Conservation (phyloP, 2,888 invertebrate genomes). For the Ganaspis brasiliensis region DNA sequence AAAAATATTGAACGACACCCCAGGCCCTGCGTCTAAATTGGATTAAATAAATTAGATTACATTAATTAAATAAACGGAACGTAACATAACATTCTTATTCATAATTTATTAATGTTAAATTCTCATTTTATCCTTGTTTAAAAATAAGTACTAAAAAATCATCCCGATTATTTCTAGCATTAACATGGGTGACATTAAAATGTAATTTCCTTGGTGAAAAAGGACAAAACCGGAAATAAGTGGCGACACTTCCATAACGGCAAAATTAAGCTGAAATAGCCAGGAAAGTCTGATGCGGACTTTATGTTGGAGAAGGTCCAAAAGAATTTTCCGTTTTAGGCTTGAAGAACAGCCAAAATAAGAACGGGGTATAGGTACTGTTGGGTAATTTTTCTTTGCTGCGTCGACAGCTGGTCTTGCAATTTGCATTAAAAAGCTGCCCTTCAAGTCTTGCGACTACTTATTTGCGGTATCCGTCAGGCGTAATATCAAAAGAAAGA, state of each 20-base stretch:
- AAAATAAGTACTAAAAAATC: no score
- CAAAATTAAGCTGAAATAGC: slow-evolving; percentile 18
- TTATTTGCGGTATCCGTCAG: slow-evolving; percentile 39
- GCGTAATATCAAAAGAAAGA: slow-evolving; percentile 31
- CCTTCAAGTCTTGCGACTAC: slow-evolving; percentile 44
- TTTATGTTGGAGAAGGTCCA: slow-evolving; percentile 46
- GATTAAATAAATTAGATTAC: no score
- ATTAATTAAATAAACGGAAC: no score
- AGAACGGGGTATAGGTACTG: neutral
- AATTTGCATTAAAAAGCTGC: slow-evolving; percentile 67
- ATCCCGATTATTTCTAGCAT: neutral
- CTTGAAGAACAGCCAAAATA: slow-evolving; percentile 34
- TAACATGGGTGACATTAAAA: neutral
- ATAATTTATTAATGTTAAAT: no score
- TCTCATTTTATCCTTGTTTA: no score
- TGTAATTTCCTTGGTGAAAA: neutral
- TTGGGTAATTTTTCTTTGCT: slow-evolving; percentile 64
- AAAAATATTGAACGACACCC: no score
- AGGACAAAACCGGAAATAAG: neutral
- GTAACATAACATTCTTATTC: no score
- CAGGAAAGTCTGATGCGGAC: neutral
- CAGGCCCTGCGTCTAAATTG: no score
- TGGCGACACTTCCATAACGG: neutral
- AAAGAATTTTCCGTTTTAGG: slow-evolving; percentile 40
- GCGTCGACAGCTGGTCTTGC: slow-evolving; percentile 65